A percentile compares a stretch with the other conserved stretches of the same genome.
These are phyloP conservation scores for Zophobas atratus DNA, from an alignment of 1,140 invertebrate genomes.

Conservation along the genomic window DNA sequence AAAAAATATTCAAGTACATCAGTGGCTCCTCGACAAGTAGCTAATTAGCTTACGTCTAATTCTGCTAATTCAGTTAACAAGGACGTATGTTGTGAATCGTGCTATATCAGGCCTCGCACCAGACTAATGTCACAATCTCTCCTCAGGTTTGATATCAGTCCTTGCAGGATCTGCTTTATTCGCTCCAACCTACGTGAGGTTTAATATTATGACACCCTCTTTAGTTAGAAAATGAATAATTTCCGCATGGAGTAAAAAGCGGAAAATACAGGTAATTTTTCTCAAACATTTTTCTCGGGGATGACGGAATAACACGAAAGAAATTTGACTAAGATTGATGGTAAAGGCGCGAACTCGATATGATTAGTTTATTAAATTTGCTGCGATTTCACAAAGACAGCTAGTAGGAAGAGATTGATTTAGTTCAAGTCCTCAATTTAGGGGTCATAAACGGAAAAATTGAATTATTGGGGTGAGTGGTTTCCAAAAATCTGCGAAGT, in stretches of 20 bases:
- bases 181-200: constrained; percentile 13
- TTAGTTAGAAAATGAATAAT: constrained; percentile 24
- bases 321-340: no score
- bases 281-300: background rate
- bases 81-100: constrained; percentile 1
- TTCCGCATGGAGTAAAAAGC: constrained; percentile 18
- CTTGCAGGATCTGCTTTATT: constrained; percentile 18
- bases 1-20: no score
- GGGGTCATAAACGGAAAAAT: no score
- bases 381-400: no score
- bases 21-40: background rate
- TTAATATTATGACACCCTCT: constrained; percentile 26
- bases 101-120: background rate
- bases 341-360: no score
- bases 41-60: constrained; percentile 5
- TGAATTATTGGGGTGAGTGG: no score
- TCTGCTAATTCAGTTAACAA: constrained; percentile 26
- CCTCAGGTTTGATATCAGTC: constrained; percentile 25
- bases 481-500: no score
- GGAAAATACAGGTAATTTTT: constrained; percentile 15
- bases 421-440: no score
- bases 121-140: constrained; percentile 31
- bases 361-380: no score
- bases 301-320: no score
- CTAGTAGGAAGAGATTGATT: no score